Conservation (phyloP, 2,888 invertebrate genomes). For the Tetanocera ferruginea region DNA sequence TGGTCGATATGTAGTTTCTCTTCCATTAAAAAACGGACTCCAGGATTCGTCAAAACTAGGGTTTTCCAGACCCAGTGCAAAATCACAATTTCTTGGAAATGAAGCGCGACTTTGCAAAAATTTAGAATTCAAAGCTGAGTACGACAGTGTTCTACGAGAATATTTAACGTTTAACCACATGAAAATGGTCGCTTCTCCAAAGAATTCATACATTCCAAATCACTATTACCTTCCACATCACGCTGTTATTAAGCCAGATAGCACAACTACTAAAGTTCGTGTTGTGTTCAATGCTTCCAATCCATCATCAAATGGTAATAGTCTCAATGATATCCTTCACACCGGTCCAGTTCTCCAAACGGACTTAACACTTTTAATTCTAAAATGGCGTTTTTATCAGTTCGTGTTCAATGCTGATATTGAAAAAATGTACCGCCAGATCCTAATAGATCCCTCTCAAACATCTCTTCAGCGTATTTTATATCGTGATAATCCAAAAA, state of each 20-base stretch:
- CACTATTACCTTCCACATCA: neutral
- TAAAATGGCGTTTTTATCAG: too few relatives aligned
- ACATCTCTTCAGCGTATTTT: slow-evolving; percentile 2
- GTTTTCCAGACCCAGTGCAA: neutral
- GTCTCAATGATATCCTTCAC: neutral
- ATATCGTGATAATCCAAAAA: neutral
- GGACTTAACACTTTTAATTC: neutral
- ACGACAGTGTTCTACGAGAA: neutral
- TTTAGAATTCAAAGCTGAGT: neutral
- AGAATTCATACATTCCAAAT: neutral
- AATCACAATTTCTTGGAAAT: neutral
- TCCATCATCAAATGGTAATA: neutral
- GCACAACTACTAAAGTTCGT: too few relatives aligned
- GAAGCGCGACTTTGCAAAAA: slow-evolving; percentile 6
- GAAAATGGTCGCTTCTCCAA: neutral
- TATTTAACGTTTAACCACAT: neutral
- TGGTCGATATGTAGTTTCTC: too few relatives aligned
- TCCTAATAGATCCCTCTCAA: too few relatives aligned
- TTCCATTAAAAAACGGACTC: too few relatives aligned
- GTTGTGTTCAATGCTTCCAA: too few relatives aligned
- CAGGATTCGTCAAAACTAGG: neutral
- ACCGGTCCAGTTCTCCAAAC: neutral
- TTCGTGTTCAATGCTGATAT: too few relatives aligned
- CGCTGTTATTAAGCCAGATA: too few relatives aligned
- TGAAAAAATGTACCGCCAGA: too few relatives aligned